Percentiles rank a stretch among this genome's conserved stretches.
Conservation (phyloP, 2,113 vertebrate species). For the Pungitius pungitius region DNA sequence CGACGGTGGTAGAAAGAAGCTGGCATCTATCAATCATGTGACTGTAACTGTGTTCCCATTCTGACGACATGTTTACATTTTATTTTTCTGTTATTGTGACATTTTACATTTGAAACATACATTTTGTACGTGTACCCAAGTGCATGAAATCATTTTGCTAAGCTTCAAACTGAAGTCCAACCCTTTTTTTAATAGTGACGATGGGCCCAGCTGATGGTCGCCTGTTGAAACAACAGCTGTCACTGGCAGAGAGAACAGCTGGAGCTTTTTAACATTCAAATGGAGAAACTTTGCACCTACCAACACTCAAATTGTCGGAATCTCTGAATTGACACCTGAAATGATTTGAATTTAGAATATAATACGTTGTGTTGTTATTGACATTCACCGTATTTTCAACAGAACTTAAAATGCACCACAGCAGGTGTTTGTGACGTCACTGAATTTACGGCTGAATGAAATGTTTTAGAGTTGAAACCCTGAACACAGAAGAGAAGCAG, state of each 20-base stretch:
- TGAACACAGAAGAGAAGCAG: not conserved
- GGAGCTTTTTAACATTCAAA: slow-evolving; percentile 18
- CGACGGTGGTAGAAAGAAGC: too few relatives aligned
- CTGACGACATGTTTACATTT: not conserved
- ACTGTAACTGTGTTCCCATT: not conserved
- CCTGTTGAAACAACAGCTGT: slow-evolving; percentile 22
- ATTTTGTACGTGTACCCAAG: not conserved
- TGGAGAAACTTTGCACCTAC: too few relatives aligned
- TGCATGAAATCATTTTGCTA: not conserved
- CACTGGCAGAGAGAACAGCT: slow-evolving; percentile 17
- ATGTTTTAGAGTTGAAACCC: not conserved
- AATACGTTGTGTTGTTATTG: not conserved
- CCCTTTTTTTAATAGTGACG: not conserved
- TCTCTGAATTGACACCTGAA: not conserved
- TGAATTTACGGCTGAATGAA: not conserved
- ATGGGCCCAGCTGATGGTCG: not conserved
- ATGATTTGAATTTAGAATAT: too few relatives aligned
- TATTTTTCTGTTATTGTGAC: too few relatives aligned
- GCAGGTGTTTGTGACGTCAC: not conserved
- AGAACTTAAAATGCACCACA: not conserved
- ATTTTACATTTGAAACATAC: too few relatives aligned
- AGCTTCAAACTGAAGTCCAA: not conserved
- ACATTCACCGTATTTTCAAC: not conserved
- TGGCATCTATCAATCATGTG: not conserved
- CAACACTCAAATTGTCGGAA: slow-evolving; percentile 6